Percentiles rank a stretch among this genome's conserved stretches.
These are phyloP conservation scores for Ancistrus triradiatus DNA, from an alignment of 2,113 vertebrate species.

Conservation along the genomic window DNA sequence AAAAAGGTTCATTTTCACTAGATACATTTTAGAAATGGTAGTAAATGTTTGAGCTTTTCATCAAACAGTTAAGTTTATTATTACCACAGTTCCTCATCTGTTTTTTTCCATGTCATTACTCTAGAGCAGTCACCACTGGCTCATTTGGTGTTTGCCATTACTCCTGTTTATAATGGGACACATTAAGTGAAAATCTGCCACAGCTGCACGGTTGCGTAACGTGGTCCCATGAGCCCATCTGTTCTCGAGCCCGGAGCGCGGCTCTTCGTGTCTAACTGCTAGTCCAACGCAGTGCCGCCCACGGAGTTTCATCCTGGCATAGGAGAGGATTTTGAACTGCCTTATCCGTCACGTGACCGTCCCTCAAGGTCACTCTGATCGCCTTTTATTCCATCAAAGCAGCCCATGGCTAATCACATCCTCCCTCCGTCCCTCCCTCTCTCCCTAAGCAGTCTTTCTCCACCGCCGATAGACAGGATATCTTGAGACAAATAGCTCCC, in stretches of 20 bases:
- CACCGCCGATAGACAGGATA: no score
- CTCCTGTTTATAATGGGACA: not conserved
- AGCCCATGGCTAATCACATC: conserved; percentile 32
- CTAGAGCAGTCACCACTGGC: no score
- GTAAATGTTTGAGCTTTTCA: no score
- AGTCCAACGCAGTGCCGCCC: not conserved
- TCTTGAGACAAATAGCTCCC: no score
- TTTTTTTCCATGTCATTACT: no score
- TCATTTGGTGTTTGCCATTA: no score
- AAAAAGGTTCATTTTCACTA: no score
- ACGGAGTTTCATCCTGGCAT: conserved; percentile 17
- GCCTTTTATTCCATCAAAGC: conserved; percentile 12
- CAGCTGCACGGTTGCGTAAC: conserved; percentile 49
- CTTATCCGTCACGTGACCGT: conserved; percentile 33
- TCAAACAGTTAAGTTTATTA: no score
- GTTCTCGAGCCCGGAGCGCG: conserved; percentile 29
- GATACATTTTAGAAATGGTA: no score
- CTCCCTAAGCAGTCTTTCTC: not conserved
- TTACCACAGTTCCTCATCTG: no score
- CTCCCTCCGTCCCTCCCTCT: not conserved
- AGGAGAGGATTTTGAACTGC: conserved; percentile 18
- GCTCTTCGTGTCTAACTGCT: conserved; percentile 15
- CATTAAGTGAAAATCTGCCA: conserved; percentile 32
- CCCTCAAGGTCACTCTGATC: conserved; percentile 44
- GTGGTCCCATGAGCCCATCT: conserved; percentile 46